phyloP scores from a whole-genome alignment of 2,113 vertebrate genomes.

The Zosterops pallidus region DNA sequence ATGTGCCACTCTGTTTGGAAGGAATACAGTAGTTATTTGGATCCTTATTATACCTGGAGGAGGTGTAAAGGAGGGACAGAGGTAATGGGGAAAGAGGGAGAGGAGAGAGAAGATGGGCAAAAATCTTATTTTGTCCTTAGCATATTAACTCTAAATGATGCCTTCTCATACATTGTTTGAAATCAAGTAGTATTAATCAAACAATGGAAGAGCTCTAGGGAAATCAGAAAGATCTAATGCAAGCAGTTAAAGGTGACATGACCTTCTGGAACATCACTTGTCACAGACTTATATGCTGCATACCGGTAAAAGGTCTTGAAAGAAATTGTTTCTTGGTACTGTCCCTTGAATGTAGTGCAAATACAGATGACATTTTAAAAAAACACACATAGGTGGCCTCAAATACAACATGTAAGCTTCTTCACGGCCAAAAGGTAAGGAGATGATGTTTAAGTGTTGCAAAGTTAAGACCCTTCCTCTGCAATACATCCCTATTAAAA shows the following conservation, averaged over 20 bases:
- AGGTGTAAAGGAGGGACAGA: background rate
- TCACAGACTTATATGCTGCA: constrained; percentile 86
- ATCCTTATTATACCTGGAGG: background rate
- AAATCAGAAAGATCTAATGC: constrained; percentile 95
- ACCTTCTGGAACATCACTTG: constrained; percentile 98
- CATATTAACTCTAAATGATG: constrained; percentile 68
- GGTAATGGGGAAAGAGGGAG: background rate
- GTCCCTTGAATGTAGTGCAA: constrained; percentile 68
- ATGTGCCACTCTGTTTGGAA: background rate
- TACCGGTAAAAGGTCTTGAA: constrained; percentile 69
- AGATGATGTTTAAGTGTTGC: constrained; percentile 1
- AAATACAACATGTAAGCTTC: constrained; percentile 6
- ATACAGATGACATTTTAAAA: constrained; percentile 74
- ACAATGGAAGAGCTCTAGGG: constrained; percentile 83
- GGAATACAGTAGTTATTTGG: background rate
- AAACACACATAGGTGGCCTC: constrained; percentile 39
- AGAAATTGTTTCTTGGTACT: constrained; percentile 66
- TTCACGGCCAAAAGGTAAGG: background rate
- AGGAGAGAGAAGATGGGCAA: background rate
- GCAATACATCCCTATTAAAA: background rate
- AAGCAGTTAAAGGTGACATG: constrained; percentile 97
- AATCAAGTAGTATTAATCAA: constrained; percentile 81
- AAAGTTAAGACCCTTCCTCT: background rate
- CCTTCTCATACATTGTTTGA: constrained; percentile 69
- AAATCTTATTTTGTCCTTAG: constrained; percentile 22